These are phyloP conservation scores for Pristionchus japonicus DNA, from an alignment of 2,888 invertebrate species.

Conservation along the genomic window DNA sequence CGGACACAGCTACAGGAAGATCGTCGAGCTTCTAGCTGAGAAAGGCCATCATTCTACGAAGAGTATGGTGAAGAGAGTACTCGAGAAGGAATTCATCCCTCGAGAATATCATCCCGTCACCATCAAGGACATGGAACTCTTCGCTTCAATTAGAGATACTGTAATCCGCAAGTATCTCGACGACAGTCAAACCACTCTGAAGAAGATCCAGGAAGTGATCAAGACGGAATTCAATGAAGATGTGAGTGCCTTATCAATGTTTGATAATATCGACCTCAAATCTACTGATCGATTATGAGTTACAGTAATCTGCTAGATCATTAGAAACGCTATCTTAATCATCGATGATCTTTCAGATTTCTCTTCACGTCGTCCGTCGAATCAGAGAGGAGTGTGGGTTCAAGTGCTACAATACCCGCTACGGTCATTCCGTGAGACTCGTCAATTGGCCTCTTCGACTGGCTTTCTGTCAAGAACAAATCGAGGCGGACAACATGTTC, in stretches of 20 bases:
- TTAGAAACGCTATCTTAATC: neutral
- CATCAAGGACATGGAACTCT: neutral
- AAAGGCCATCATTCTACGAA: neutral
- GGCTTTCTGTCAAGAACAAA: neutral
- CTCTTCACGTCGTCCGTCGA: neutral
- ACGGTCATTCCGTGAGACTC: neutral
- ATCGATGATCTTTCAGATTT: neutral
- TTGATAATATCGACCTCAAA: neutral
- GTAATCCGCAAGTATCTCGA: neutral
- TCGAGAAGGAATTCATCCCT: neutral
- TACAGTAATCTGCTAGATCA: neutral
- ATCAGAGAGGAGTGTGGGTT: neutral
- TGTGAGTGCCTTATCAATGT: neutral
- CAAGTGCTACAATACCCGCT: neutral
- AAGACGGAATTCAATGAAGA: neutral
- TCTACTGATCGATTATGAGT: too few relatives aligned
- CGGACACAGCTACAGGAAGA: neutral
- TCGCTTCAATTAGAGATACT: neutral
- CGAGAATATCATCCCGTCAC: neutral
- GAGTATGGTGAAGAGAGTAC: neutral
- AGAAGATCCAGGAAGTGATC: neutral
- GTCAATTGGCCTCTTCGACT: neutral
- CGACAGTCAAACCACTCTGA: neutral
- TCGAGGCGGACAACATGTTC: neutral
- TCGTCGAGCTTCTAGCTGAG: neutral